Percentiles rank a stretch among this genome's conserved stretches.
phyloP scores from a whole-genome alignment of 2,797 vertebrate genomes.

The Phoeniculus purpureus region DNA sequence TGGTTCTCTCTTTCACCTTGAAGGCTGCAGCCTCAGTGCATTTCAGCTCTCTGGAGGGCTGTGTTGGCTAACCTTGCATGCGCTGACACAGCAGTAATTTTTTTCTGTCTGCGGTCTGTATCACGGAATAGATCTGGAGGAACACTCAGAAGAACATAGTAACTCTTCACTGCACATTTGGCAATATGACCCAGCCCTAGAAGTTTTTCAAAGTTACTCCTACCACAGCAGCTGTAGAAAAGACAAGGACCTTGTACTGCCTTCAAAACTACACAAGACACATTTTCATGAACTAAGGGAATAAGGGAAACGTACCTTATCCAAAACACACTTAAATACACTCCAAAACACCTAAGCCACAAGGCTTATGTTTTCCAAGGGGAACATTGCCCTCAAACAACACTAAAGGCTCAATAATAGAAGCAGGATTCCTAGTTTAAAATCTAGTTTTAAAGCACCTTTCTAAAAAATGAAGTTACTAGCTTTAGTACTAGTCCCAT shows the following conservation, averaged over 20 bases:
- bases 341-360: background rate
- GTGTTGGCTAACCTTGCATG: fast-evolving
- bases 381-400: background rate
- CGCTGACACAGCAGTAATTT: background rate
- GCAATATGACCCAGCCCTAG: background rate
- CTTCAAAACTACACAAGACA: background rate
- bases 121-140: background rate
- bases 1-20: background rate
- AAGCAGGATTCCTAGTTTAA: background rate
- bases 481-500: background rate
- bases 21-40: background rate
- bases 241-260: background rate
- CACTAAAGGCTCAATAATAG: background rate
- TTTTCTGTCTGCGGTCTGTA: background rate
- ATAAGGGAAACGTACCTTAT: background rate
- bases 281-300: background rate
- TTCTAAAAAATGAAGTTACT: background rate
- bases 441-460: background rate
- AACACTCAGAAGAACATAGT: background rate
- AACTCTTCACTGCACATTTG: background rate
- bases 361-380: background rate
- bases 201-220: background rate
- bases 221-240: background rate
- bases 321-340: background rate
- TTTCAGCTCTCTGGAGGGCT: background rate